Base-by-base conservation (phyloP, 2,113 vertebrate genomes). In the Tylochromis polylepis region DNA sequence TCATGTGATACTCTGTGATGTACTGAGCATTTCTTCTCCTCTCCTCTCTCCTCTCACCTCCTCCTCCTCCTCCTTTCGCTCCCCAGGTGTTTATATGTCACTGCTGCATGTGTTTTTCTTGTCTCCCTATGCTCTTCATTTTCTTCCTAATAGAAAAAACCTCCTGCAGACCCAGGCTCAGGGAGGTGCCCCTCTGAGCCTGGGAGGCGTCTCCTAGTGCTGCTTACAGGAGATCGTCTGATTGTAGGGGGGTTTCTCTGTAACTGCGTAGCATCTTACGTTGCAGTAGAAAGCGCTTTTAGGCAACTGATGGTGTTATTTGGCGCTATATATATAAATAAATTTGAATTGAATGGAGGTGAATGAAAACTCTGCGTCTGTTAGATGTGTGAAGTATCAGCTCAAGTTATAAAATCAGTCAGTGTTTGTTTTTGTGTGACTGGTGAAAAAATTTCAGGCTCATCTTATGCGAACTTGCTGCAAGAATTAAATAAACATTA, bases 161-260 rank as follows among this genome's bases (percentile, higher is more conserved):
- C 62, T 67, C 62, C 62, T 67, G 62, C 62, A 24, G 34, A 41
- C 11, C 0, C 62, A 41, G 62, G 34, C 34, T 67, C 4, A 1
- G 4, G 62, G 20, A 67, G 62, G 62, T 65, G 6, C 34, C 18
- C 34, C 34, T 38, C 36, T 65, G 34, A 65, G 60, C 60, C 60
- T 65, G 0, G 31, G 60, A 65, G 60, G 60, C 0, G 20, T 5
- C 60, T 65, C 9, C 67, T 46, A 29, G 67, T 29, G 41, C 22
- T 29, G 22, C 67, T 72, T 29, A 72, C 18, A 46, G 22, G 67
- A 18, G 15, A 29, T 49, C 4, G 24, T 49, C 24, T 29, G 15
- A 29, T 49, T 49, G 41, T 49, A 0, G 41, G 14, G 15, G 22
- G 65, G 11, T 49, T 72, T 18, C 22, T 72, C 67, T 0, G 0